Percentiles rank a stretch among this genome's conserved stretches.
Conservation (phyloP, 2,113 vertebrate genomes). For the Poecile atricapillus region DNA sequence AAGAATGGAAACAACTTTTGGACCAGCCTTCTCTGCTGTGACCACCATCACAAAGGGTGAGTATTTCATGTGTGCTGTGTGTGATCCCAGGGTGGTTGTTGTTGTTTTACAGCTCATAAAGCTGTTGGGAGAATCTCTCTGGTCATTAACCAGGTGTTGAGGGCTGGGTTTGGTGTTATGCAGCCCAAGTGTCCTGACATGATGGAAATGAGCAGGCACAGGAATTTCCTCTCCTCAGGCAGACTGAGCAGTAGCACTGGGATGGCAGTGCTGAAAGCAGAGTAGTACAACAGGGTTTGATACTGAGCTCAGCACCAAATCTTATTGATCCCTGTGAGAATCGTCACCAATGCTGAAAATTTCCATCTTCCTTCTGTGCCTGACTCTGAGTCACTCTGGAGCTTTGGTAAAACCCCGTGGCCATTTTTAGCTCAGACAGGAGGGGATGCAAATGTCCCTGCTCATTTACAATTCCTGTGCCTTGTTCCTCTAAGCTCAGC, state of each 20-base stretch:
- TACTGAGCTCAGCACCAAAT: neutral
- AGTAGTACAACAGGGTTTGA: neutral
- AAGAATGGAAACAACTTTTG: constrained; percentile 95
- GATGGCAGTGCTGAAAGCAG: neutral
- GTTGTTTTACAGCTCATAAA: neutral
- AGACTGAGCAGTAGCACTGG: neutral
- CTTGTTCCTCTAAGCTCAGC: neutral
- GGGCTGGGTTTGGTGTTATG: neutral
- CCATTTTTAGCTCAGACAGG: neutral
- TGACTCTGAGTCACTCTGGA: neutral
- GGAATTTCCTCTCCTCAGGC: neutral
- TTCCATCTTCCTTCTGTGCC: neutral
- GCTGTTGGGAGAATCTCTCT: neutral
- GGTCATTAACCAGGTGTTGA: neutral
- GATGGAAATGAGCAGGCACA: neutral
- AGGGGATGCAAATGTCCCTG: neutral
- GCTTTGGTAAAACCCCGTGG: neutral
- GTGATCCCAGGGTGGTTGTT: neutral
- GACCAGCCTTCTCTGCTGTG: constrained; percentile 86
- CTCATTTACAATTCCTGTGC: neutral
- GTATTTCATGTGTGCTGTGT: neutral
- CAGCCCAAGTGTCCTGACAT: neutral
- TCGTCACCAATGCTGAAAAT: neutral
- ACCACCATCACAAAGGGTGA: constrained; percentile 91
- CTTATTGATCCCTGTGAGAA: neutral